phyloP scores from a whole-genome alignment of 2,888 invertebrate species.

The Rugalucina vietnamica region DNA sequence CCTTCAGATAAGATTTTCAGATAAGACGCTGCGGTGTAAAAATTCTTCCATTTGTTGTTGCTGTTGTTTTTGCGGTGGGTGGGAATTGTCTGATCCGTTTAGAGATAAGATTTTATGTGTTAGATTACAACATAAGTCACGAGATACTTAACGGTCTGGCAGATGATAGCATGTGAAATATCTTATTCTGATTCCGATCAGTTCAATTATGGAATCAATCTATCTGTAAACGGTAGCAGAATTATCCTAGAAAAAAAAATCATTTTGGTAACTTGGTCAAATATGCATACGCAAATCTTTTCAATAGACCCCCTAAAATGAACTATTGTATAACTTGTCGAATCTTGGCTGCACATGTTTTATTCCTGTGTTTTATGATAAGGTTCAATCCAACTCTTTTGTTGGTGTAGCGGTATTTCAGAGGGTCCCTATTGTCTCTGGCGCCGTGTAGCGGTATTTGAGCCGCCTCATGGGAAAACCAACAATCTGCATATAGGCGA shows the following conservation, averaged over 20 bases:
- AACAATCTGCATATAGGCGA: too few relatives aligned
- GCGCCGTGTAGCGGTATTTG: background rate
- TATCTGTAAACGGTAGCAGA: too few relatives aligned
- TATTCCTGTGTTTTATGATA: too few relatives aligned
- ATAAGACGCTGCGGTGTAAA: conserved; percentile 4
- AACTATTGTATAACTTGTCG: too few relatives aligned
- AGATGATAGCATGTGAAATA: background rate
- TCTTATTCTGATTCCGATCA: background rate
- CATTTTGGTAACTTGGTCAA: too few relatives aligned
- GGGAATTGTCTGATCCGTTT: conserved; percentile 1
- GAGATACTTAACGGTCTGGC: conserved; percentile 1
- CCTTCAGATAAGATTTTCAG: background rate
- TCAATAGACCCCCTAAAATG: too few relatives aligned
- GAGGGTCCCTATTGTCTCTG: background rate
- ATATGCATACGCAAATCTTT: too few relatives aligned
- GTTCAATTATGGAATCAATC: too few relatives aligned
- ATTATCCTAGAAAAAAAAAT: too few relatives aligned
- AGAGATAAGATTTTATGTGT: background rate
- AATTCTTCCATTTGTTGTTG: background rate
- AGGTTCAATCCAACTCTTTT: too few relatives aligned
- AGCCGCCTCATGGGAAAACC: too few relatives aligned
- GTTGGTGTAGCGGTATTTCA: background rate
- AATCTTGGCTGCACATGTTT: too few relatives aligned
- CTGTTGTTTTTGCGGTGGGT: background rate
- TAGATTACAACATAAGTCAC: conserved; percentile 5